A percentile compares a stretch with the other conserved stretches of the same genome.
Evolutionary conservation across 1,140 invertebrate genomes (phyloP).

Genomic region (Hylaeus anthracinus): DNA sequence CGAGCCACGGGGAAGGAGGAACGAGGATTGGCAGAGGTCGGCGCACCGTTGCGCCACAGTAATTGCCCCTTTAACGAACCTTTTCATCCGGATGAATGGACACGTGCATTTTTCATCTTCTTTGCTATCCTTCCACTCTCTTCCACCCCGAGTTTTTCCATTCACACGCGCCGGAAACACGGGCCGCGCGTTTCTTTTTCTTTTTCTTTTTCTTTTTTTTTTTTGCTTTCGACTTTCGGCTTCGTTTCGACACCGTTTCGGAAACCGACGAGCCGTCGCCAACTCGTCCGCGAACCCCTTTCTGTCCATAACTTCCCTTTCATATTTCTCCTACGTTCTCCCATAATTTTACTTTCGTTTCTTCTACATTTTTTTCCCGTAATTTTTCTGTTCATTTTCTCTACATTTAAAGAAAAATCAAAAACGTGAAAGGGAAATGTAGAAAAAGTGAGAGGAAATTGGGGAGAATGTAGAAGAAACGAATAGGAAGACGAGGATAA

Average conservation of each 20-base stretch:
- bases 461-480: no score
- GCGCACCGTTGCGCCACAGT: conserved; percentile 25
- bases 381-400: no score
- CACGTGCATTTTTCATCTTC: conserved; percentile 41
- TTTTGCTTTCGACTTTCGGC: neutral
- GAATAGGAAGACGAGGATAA: no score
- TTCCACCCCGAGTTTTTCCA: neutral
- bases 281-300: neutral
- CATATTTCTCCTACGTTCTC: no score
- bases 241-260: neutral
- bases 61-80: conserved; percentile 49
- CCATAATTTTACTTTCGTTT: no score
- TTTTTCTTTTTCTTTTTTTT: neutral
- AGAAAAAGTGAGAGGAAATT: no score
- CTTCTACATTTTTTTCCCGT: no score
- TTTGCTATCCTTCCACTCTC: neutral
- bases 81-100: conserved; percentile 42
- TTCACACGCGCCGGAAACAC: neutral
- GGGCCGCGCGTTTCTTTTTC: neutral
- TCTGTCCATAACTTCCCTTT: no score
- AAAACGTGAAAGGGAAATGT: no score
- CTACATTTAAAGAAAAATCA: no score
- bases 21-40: conserved; percentile 17
- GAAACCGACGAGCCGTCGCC: neutral
- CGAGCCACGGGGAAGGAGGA: neutral